A percentile compares a stretch with the other conserved stretches of the same genome.
Conservation (phyloP, 2,113 vertebrate genomes). For the Tauraco erythrolophus region DNA sequence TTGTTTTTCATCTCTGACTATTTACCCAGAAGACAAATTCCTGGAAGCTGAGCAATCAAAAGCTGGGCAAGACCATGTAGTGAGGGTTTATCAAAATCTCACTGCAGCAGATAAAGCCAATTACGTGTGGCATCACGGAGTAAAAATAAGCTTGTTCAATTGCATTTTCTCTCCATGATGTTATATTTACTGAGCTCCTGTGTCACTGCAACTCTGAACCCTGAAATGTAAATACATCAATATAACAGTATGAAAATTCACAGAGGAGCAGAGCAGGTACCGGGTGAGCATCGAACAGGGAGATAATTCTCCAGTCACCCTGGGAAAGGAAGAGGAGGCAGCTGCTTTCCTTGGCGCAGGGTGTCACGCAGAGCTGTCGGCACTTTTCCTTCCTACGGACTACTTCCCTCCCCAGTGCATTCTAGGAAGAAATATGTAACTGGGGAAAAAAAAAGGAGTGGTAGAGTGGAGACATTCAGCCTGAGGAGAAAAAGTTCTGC, state of each 20-base stretch:
- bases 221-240: background rate
- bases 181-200: background rate
- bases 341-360: background rate
- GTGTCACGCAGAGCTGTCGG: fast-evolving
- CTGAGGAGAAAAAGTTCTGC: background rate
- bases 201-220: background rate
- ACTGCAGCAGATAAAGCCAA: constrained; percentile 26
- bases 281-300: background rate
- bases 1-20: background rate
- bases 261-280: background rate
- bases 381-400: background rate
- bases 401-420: background rate
- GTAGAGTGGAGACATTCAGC: background rate
- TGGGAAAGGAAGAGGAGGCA: background rate
- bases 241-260: background rate
- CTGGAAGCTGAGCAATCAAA: background rate
- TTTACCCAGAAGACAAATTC: constrained; percentile 6
- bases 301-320: background rate
- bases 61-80: background rate
- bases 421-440: background rate
- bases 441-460: background rate
- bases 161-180: background rate
- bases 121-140: background rate
- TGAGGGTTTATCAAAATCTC: constrained; percentile 24
- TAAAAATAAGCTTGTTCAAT: background rate